Evolutionary conservation across 2,113 vertebrate genomes (phyloP).

Genomic region (Kobus ellipsiprymnus): DNA sequence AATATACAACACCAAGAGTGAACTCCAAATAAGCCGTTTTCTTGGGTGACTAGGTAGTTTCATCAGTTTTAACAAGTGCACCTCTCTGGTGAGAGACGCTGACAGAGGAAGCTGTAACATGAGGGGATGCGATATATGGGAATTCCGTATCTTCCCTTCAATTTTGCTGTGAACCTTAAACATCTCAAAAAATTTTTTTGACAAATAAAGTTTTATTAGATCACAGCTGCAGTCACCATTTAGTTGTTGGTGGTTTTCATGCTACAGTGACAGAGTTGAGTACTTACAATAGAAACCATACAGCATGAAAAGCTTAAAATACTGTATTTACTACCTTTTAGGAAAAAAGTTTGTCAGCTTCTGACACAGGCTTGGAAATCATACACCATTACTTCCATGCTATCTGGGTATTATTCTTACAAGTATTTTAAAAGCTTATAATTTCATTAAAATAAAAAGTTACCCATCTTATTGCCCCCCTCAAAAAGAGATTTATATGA

Average conservation of each 20-base stretch:
- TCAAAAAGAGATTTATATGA: neutral
- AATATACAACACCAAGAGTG: neutral
- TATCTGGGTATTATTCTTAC: neutral
- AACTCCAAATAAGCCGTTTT: neutral
- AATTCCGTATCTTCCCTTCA: neutral
- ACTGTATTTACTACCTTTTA: neutral
- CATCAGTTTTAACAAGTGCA: rapidly evolving
- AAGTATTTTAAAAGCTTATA: neutral
- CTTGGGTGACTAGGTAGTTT: neutral
- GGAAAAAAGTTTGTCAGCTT: neutral
- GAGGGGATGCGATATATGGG: neutral
- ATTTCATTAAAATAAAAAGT: neutral
- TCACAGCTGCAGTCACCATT: neutral
- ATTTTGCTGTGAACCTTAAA: neutral
- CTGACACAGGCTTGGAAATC: neutral
- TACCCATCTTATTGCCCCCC: neutral
- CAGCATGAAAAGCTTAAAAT: neutral
- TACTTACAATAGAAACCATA: neutral
- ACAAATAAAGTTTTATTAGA: neutral
- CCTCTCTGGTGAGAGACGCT: neutral
- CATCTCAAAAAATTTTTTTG: neutral
- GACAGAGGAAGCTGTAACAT: neutral
- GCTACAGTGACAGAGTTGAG: neutral
- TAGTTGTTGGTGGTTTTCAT: neutral
- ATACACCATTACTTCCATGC: neutral